Conservation (phyloP, 2,888 invertebrate genomes). For the Synanthedon vespiformis region DNA sequence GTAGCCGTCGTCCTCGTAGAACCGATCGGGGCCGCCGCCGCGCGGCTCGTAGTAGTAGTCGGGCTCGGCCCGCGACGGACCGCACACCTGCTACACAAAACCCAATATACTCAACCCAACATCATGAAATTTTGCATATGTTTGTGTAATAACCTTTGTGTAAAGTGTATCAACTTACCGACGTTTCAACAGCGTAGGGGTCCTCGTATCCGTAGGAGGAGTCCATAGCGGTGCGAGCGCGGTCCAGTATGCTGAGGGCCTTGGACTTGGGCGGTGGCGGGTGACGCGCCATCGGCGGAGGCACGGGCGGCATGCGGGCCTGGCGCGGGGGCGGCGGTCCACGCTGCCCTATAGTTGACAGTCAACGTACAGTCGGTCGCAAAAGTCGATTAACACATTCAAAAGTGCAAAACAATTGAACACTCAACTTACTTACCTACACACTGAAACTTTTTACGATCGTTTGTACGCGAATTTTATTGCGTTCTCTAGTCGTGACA, state of each 20-base stretch:
- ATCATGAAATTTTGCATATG: no score
- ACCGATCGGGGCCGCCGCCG: conserved; percentile 36
- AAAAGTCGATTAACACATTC: no score
- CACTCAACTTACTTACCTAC: no score
- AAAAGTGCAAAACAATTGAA: no score
- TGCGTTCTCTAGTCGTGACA: no score
- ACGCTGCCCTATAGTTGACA: conserved; percentile 19
- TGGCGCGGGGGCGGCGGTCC: conserved; percentile 22
- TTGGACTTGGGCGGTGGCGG: conserved; percentile 80
- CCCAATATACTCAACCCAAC: no score
- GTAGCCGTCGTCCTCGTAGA: conserved; percentile 46
- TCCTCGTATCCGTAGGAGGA: conserved; percentile 76
- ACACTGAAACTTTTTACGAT: no score
- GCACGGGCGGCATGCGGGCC: conserved; percentile 24
- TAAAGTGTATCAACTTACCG: conserved; percentile 26
- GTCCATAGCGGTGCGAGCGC: conserved; percentile 86
- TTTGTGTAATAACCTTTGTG: no score
- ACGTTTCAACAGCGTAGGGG: conserved; percentile 42
- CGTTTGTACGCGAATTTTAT: no score
- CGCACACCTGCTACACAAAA: conserved; percentile 24
- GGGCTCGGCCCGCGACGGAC: conserved; percentile 73
- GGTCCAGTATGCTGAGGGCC: conserved; percentile 86
- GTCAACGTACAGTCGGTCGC: background rate
- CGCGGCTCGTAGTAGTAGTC: conserved; percentile 74
- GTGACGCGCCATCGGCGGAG: conserved; percentile 53